Percentiles rank a stretch among this genome's conserved stretches.
Conservation (phyloP, 2,888 invertebrate species). For the Adela reaumurella region DNA sequence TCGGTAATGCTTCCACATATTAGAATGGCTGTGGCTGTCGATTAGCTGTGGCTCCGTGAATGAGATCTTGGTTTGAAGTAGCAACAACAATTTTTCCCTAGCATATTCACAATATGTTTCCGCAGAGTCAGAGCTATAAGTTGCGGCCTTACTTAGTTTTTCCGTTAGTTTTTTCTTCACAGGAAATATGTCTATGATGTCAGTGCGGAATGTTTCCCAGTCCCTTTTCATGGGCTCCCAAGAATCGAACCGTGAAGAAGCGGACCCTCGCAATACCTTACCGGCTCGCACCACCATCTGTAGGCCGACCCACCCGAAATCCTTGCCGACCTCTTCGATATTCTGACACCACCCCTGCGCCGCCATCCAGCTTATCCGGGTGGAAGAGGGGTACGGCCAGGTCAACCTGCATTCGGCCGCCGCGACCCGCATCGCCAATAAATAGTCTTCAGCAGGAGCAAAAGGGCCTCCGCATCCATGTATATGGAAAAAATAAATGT, state of each 20-base stretch:
- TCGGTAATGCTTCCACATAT: constrained; percentile 13
- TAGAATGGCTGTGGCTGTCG: no score
- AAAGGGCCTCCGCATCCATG: not conserved
- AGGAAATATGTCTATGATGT: constrained; percentile 6
- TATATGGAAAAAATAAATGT: not conserved
- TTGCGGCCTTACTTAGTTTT: constrained; percentile 10
- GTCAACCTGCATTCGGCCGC: constrained; percentile 6
- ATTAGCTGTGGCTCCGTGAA: constrained; percentile 11
- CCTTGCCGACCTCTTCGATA: constrained; percentile 9
- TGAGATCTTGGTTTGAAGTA: constrained; percentile 8
- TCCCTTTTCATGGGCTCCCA: constrained; percentile 8
- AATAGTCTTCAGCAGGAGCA: constrained; percentile 2
- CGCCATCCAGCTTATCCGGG: constrained; percentile 8
- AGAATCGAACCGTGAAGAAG: constrained; percentile 12
- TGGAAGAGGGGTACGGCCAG: constrained; percentile 9
- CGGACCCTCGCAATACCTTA: constrained; percentile 14
- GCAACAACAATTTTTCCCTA: constrained; percentile 12
- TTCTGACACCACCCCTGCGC: constrained; percentile 14
- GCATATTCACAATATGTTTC: constrained; percentile 14
- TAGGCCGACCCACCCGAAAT: constrained; percentile 12
- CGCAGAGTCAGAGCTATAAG: constrained; percentile 10
- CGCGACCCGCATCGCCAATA: constrained; percentile 6
- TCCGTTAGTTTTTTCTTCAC: constrained; percentile 10
- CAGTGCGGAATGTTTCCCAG: constrained; percentile 11
- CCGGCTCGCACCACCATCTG: constrained; percentile 12